Base-by-base conservation (phyloP, 2,888 invertebrate genomes). In the Epistrophella euchroma region DNA sequence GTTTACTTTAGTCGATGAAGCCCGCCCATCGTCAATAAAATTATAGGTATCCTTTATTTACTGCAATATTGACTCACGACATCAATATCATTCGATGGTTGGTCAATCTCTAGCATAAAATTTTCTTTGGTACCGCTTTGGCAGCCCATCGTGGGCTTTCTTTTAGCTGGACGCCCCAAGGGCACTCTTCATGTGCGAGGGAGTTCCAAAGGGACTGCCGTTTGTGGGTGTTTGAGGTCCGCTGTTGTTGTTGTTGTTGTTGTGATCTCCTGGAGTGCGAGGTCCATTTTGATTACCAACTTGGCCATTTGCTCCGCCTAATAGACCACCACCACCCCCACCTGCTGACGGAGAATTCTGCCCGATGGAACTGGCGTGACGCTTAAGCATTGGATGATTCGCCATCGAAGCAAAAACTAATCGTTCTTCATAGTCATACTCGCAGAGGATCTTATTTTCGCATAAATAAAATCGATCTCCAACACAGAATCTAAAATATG, bases 361-460 rank as follows among this genome's bases (percentile, higher is more conserved):
- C 1, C 91, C 91, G 78, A 92, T 89, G 0, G 91, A 91, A 17
- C 90, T 92, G 32, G 92, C 93, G 82, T 93, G 92, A 5, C 93
- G 91, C 87, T 93, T 93, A 56, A 93, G 88, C 91, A 92, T 92
- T 78, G 98, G 97, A 92, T 97, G 97, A 93, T 97, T 96, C 60
- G 97, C 97, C 97, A 98, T 97, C 91, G 97, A 98, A 87, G 98
- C 98, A 92, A 98, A 98, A 88, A 98, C 97, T 93, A 98, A 94
- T 89, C 98, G 94, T 93, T 99, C 98, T 91, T 98, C 98, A 92
- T 98, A 99, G 93, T 99, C 99, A 92, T 98, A 98, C 93, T 98
- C 98, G 93, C 99, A 99, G 72, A 99, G 95, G 89, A 99, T 98
- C 94, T 98, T 98, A 93, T 98, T 98, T 93, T 98, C 98, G 93